Percentiles rank a stretch among this genome's conserved stretches.
Conservation (phyloP, 2,797 vertebrate species). For the Apogon hyalosoma region DNA sequence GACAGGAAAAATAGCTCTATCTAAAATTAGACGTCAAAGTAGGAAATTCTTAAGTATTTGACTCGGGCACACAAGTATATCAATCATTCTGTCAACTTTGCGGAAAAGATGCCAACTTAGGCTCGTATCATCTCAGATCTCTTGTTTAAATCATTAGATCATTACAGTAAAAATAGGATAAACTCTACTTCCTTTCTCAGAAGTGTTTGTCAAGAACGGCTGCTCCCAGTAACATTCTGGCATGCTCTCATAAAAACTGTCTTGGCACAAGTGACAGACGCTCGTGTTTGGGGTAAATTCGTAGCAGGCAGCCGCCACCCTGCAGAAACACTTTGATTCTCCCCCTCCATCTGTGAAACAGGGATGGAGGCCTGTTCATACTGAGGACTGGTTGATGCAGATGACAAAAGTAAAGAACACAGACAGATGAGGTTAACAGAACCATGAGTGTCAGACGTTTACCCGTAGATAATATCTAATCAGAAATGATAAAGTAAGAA, state of each 20-base stretch:
- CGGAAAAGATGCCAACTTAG: neutral
- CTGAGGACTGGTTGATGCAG: slow-evolving; percentile 8
- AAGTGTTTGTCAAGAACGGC: slow-evolving; percentile 22
- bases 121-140: slow-evolving; percentile 9
- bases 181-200: slow-evolving; percentile 34
- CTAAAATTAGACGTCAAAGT: neutral
- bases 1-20: neutral
- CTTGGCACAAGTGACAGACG: slow-evolving; percentile 45
- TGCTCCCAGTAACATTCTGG: slow-evolving; percentile 36
- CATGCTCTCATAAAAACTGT: slow-evolving; percentile 64
- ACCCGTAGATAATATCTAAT: no score
- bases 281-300: slow-evolving; percentile 48
- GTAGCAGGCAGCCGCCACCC: slow-evolving; percentile 45
- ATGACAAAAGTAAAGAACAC: neutral
- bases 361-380: slow-evolving; percentile 21
- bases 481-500: no score
- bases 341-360: slow-evolving; percentile 27
- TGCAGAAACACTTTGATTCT: slow-evolving; percentile 54
- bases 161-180: slow-evolving; percentile 23
- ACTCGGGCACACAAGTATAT: fast-evolving
- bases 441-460: no score
- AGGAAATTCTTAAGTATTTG: neutral
- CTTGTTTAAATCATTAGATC: neutral
- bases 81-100: neutral
- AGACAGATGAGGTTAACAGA: no score